Evolutionary conservation across 2,113 vertebrate species (phyloP), one percentile per base, ranked within the genome.

Genomic region (Melanotaenia duboulayi): DNA sequence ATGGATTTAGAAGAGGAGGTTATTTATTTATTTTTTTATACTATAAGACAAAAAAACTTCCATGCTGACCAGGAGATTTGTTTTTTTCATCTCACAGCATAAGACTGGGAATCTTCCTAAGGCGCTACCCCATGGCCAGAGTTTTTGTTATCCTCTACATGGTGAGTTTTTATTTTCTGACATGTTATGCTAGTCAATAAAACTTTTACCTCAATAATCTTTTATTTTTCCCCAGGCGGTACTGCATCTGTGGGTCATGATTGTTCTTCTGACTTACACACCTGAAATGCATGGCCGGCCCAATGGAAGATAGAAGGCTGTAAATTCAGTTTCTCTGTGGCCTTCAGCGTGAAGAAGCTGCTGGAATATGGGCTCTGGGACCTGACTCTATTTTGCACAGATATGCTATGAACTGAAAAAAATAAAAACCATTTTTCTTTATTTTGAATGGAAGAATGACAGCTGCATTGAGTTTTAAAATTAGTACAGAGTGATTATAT

Each of bases 181-280:
- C 28, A 28, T 8, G 1, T 1, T 16, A 9, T 24, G 0, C 0
- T 3, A 19, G 3, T 50, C 10, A 19, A 1, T 51, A 17, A 65
- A 20, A 19, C 17, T 10, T 24, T 25, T 22, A 44, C 35, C 28
- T 58, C 13, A 51, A 58, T 0, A 11, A 46, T 23, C 42, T 19
- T 14, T 22, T 20, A 64, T 62, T 83, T 81, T 80, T 76, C 65
- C 64, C 5, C 73, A 99, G 98, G 97, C 93, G 0, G 78, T 97
- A 19, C 95, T 99, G 73, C 98, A 99, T 73, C 92, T 99, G 56
- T 99, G 98, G 98, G 98, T 99, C 77, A 99, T 99, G 98, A 92
- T 99, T 60, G 98, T 99, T 32, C 95, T 99, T 4, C 92, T 99
- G 82, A 99, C 98, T 0, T 99, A 99, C 61, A 96, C 96, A 17